These are phyloP conservation scores for Zosterops japonicus DNA, from an alignment of 2,113 vertebrate genomes.

Conservation along the genomic window DNA sequence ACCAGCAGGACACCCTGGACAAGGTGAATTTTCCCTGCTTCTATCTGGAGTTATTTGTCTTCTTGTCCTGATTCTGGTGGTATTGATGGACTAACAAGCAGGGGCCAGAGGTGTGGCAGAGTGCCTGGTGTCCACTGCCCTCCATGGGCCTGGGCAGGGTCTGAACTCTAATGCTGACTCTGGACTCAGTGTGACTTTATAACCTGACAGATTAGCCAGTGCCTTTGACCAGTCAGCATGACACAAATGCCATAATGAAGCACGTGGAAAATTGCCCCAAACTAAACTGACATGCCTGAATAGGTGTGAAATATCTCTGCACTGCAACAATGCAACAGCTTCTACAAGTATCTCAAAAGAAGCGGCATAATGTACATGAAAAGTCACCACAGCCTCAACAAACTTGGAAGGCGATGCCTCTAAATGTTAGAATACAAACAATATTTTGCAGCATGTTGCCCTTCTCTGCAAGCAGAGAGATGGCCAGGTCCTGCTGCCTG, in stretches of 20 bases:
- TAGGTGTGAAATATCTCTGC: not conserved
- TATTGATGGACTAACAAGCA: not conserved
- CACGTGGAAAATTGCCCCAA: not conserved
- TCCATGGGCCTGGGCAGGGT: not conserved
- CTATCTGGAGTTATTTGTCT: not conserved
- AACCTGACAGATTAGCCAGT: not conserved
- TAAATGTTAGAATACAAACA: not conserved
- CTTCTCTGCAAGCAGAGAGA: not conserved
- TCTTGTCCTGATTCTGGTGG: not conserved
- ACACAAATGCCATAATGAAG: not conserved
- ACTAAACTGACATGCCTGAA: not conserved
- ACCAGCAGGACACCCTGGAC: not conserved
- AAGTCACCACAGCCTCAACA: not conserved
- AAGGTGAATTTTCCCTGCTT: not conserved
- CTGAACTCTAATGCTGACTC: rapidly evolving
- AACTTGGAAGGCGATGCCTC: not conserved
- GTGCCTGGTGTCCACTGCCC: rapidly evolving
- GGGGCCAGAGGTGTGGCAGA: not conserved
- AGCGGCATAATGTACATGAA: not conserved
- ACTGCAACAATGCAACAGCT: not conserved
- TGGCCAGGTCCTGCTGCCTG: rapidly evolving
- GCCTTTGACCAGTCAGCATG: not conserved
- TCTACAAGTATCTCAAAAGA: not conserved
- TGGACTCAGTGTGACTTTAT: not conserved
- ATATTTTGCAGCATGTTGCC: not conserved